These are phyloP conservation scores for Mimumesa dahlbomi DNA, from an alignment of 2,888 invertebrate species.

Conservation along the genomic window DNA sequence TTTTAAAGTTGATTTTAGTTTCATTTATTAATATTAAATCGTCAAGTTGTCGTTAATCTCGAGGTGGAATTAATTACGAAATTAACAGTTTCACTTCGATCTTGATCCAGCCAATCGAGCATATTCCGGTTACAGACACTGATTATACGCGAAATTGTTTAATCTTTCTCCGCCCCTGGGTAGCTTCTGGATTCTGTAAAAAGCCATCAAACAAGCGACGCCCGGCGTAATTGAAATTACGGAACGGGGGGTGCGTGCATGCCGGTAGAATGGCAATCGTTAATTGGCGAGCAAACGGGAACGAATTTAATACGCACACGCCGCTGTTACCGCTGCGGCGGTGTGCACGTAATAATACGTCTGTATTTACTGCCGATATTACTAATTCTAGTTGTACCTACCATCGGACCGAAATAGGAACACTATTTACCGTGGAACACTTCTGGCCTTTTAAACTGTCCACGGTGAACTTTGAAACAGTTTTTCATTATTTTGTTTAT, in stretches of 20 bases:
- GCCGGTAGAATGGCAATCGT: conserved; percentile 51
- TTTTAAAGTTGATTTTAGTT: too few relatives aligned
- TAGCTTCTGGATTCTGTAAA: conserved; percentile 11
- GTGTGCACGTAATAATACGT: conserved; percentile 42
- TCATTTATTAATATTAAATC: too few relatives aligned
- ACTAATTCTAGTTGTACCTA: conserved; percentile 24
- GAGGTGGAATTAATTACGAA: too few relatives aligned
- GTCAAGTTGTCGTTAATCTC: too few relatives aligned
- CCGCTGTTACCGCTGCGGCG: conserved; percentile 15
- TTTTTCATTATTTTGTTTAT: too few relatives aligned
- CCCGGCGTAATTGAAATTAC: conserved; percentile 49
- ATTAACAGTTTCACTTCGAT: not conserved
- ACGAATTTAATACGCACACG: conserved; percentile 55
- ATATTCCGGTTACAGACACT: not conserved
- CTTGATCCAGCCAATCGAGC: conserved; percentile 2
- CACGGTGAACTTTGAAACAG: too few relatives aligned
- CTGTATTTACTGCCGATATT: conserved; percentile 38
- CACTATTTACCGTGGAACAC: too few relatives aligned
- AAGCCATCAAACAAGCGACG: conserved; percentile 36
- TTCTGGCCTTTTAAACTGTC: too few relatives aligned
- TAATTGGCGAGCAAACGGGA: conserved; percentile 58
- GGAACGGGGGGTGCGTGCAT: conserved; percentile 13
- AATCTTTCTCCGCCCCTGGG: conserved; percentile 18
- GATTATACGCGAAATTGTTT: conserved; percentile 35
- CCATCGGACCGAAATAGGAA: conserved; percentile 9